These are phyloP conservation scores for Rotaria sp. DNA, from an alignment of 2,888 invertebrate species.

Conservation along the genomic window DNA sequence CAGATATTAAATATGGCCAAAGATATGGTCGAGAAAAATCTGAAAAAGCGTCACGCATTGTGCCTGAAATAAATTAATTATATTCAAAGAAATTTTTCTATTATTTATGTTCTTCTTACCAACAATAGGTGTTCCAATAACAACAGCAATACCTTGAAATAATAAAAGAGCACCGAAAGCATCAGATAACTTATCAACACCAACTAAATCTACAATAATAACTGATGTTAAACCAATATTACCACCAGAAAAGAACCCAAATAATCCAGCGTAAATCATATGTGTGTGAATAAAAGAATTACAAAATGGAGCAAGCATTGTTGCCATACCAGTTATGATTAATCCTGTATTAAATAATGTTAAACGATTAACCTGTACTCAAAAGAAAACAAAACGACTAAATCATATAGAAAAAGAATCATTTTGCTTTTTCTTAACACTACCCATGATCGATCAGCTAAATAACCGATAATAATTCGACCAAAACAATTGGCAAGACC, in stretches of 20 bases:
- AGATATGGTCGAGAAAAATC: constrained; percentile 5
- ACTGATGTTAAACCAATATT: constrained; percentile 36
- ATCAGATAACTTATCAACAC: constrained; percentile 38
- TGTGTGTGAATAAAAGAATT: constrained; percentile 65
- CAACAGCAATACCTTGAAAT: constrained; percentile 38
- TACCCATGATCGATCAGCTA: not conserved
- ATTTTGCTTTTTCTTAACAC: not conserved
- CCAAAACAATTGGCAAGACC: not conserved
- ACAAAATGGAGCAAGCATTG: constrained; percentile 71
- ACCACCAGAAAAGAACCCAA: constrained; percentile 21
- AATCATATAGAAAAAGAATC: not conserved
- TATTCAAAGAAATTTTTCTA: not conserved
- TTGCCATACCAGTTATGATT: constrained; percentile 77
- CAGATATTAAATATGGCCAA: constrained; percentile 31
- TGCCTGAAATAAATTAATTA: not conserved
- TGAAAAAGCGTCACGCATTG: constrained; percentile 20
- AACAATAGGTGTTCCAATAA: constrained; percentile 31
- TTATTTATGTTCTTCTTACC: not conserved
- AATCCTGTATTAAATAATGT: constrained; percentile 80
- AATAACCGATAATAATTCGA: not conserved
- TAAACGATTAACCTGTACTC: constrained; percentile 69
- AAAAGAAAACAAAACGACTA: not conserved
- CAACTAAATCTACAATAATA: constrained; percentile 36
- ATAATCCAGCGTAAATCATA: not conserved
- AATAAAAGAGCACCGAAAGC: constrained; percentile 37